Evolutionary conservation across 2,113 vertebrate genomes (phyloP).

Genomic region (Noturus placidus): DNA sequence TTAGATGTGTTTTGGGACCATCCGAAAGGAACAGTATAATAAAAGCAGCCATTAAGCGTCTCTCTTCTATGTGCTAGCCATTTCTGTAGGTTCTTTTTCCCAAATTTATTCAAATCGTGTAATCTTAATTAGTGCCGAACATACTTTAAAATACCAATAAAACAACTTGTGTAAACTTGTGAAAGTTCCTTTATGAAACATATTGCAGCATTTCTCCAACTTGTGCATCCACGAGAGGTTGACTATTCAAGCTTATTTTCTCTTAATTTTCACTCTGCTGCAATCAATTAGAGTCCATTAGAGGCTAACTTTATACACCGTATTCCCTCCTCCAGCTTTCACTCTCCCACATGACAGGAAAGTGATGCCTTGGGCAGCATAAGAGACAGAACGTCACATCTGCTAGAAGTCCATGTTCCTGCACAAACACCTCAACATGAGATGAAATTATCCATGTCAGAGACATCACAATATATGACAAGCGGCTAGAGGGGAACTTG

Average conservation of each 20-base stretch:
- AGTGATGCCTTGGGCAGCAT: conserved; percentile 30
- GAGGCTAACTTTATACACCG: neutral
- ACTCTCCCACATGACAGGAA: conserved; percentile 44
- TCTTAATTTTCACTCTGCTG: conserved; percentile 19
- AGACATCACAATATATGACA: conserved; percentile 53
- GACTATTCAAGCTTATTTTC: neutral
- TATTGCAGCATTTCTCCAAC: neutral
- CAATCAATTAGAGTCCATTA: conserved; percentile 25
- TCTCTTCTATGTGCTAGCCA: neutral
- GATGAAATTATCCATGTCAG: conserved; percentile 60
- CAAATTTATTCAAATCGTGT: neutral
- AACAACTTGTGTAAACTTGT: conserved; percentile 5
- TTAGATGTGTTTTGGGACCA: conserved; percentile 5
- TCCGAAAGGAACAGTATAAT: neutral
- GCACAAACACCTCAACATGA: conserved; percentile 41
- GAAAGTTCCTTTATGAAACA: neutral
- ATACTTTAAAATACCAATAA: conserved; percentile 7
- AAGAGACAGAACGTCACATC: conserved; percentile 40
- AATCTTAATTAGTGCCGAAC: neutral
- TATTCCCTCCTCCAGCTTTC: neutral
- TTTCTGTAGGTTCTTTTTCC: too few relatives aligned
- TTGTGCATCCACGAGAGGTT: neutral
- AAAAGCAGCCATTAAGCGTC: neutral
- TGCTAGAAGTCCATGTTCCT: conserved; percentile 44
- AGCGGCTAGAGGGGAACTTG: conserved; percentile 49